Evolutionary conservation across 2,888 invertebrate species (phyloP), one percentile per base, ranked within the genome.

Genomic region (Mechanitis mazaeus): DNA sequence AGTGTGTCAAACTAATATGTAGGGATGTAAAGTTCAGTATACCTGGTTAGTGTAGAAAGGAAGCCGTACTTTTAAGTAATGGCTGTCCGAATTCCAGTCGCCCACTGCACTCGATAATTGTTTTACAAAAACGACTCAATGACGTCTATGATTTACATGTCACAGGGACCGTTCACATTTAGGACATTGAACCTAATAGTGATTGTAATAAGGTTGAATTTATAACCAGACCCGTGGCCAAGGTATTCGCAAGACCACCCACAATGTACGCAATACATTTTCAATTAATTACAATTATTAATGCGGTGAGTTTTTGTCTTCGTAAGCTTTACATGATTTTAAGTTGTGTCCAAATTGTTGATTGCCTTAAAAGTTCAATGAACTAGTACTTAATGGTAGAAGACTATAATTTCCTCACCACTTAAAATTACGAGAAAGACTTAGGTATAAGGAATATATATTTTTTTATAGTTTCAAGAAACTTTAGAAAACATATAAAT

Each of bases 101-200:
- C 71, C 69, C 61, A 69, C 71, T 63, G 65, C 59, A 55, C 64
- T 65, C 53, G 35, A 56, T 65, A 65, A 69, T 69, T 67, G 63
- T 64, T 66, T 72, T 75, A 80, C 72, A 82, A 85, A 84, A 84
- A 83, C 77, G 66, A 69, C 69, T 77, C 78, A 80, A 83, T 83
- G 80, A 81, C 83, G 69, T 75, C 75, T 75, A 76, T 78, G 72
- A 83, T 84, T 84, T 81, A 80, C 83, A 83, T 83, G 75, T 71
- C 68, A 35, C 12, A 3, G 33, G 2, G 6, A 45, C 42, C 35
- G 1, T 53, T 56, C 31, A 9, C 38, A 54, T 3, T n/a, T 42
- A 28, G 53, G 42, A 63, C 12, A 33, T 54, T 4, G 28, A 6
- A 9, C 56, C 46, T 56, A 38, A 7, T 5, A 20, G 0, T 0